Percentiles rank a stretch among this genome's conserved stretches.
phyloP scores from a whole-genome alignment of 92 coral and sea anemone genomes.

The Pocillopora grandis region DNA sequence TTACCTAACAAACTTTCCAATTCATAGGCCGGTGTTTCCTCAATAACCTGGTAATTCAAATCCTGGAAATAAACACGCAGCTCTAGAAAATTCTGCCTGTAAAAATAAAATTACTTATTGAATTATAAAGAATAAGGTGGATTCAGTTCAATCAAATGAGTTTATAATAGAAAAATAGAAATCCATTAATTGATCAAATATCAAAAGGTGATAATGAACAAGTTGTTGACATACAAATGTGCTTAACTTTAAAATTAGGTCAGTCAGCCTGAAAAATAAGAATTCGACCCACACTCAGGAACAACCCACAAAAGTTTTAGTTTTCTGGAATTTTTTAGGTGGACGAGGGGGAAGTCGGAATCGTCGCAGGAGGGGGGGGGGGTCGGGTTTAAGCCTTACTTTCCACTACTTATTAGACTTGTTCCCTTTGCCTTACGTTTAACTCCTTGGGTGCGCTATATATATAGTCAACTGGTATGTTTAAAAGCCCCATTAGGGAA shows the following conservation, averaged over 20 bases:
- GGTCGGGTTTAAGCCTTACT: background rate
- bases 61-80: slow-evolving; percentile 29
- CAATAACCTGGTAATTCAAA: background rate
- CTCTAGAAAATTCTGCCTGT: slow-evolving; percentile 10
- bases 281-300: background rate
- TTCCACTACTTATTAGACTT: background rate
- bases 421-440: background rate
- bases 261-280: background rate
- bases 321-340: background rate
- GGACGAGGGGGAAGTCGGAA: no score
- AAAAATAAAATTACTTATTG: background rate
- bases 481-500: background rate
- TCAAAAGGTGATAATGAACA: no score
- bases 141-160: background rate
- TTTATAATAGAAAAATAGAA: no score
- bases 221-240: no score
- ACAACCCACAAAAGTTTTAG: no score
- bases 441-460: background rate
- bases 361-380: background rate
- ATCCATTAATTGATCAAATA: no score
- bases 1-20: slow-evolving; percentile 35
- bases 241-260: background rate
- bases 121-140: background rate
- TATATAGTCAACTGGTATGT: background rate
- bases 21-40: slow-evolving; percentile 34